Conservation (phyloP, 2,113 vertebrate species). For the Sardina pilchardus region DNA sequence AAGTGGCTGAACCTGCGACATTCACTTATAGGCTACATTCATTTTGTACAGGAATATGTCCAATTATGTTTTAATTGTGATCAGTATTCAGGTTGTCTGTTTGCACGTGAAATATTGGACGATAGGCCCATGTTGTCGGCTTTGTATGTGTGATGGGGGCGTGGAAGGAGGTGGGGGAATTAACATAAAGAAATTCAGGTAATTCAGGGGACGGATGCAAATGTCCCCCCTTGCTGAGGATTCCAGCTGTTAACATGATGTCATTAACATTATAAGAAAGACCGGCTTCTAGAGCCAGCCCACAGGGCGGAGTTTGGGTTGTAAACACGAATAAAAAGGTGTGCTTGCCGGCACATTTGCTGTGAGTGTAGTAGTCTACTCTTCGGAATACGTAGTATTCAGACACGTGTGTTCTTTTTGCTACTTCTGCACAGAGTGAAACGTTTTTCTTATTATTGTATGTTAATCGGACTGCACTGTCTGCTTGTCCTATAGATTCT, state of each 20-base stretch:
- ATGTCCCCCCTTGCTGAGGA: not conserved
- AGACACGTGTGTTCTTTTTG: not conserved
- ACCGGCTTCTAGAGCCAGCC: not conserved
- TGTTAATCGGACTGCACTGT: constrained; percentile 12
- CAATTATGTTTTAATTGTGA: too few relatives aligned
- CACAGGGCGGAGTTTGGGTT: constrained; percentile 43
- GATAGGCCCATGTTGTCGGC: too few relatives aligned
- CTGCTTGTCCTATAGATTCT: constrained; percentile 48
- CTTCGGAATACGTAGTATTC: not conserved
- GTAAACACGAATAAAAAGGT: constrained; percentile 54
- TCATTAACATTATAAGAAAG: constrained; percentile 20
- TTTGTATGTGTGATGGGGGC: too few relatives aligned
- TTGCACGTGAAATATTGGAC: too few relatives aligned
- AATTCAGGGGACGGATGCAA: not conserved
- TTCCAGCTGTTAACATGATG: constrained; percentile 54
- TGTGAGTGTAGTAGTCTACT: not conserved
- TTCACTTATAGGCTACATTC: too few relatives aligned
- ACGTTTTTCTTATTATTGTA: not conserved
- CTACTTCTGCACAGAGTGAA: not conserved
- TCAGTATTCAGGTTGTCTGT: too few relatives aligned
- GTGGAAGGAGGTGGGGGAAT: too few relatives aligned
- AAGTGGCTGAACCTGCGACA: not conserved
- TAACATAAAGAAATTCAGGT: not conserved
- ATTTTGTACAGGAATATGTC: too few relatives aligned
- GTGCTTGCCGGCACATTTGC: not conserved